phyloP scores from a whole-genome alignment of 23 tunicate species.

The Aplidium turbinatum region DNA sequence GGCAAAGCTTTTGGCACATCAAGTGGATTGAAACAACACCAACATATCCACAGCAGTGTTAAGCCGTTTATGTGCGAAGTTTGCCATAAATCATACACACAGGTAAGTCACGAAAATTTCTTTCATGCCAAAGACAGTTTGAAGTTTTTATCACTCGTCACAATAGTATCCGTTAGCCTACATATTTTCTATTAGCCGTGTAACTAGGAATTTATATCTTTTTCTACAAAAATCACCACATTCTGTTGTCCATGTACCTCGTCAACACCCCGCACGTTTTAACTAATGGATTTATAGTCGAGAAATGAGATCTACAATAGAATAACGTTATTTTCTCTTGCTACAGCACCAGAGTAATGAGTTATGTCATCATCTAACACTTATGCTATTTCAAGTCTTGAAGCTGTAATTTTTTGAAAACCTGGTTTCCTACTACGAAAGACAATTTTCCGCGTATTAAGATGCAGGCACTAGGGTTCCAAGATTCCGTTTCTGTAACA shows the following conservation, averaged over 20 bases:
- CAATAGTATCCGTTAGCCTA: background rate
- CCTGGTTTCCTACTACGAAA: background rate
- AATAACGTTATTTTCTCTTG: too few relatives aligned
- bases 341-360: too few relatives aligned
- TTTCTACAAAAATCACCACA: too few relatives aligned
- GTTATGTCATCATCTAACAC: too few relatives aligned
- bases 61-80: constrained; percentile 49
- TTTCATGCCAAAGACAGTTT: background rate
- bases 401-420: too few relatives aligned
- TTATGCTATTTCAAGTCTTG: too few relatives aligned
- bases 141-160: background rate
- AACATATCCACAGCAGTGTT: constrained; percentile 54
- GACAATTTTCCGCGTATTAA: background rate
- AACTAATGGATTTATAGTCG: too few relatives aligned
- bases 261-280: too few relatives aligned
- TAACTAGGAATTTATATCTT: too few relatives aligned
- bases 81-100: constrained; percentile 55
- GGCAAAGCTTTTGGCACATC: constrained; percentile 44
- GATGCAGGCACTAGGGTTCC: background rate
- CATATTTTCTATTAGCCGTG: background rate
- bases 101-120: constrained; percentile 20
- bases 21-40: constrained; percentile 58
- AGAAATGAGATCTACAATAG: too few relatives aligned
- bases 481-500: background rate
- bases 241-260: too few relatives aligned